Evolutionary conservation across 2,888 invertebrate genomes (phyloP), one percentile per base, ranked within the genome.

Genomic region (Poecilus cupreus): DNA sequence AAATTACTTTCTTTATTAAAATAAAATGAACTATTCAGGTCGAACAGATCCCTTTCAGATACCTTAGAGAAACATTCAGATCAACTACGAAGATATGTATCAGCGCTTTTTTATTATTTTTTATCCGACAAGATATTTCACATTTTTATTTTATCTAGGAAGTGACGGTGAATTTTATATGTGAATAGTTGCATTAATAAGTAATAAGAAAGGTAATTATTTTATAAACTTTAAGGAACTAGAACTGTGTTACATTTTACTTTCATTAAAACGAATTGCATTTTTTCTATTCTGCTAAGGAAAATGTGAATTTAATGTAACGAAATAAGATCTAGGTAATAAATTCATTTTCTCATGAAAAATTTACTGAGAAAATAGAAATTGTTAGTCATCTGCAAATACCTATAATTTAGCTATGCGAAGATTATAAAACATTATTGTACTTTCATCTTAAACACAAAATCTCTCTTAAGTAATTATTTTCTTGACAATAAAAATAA

Each of bases 181-280:
- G 43, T 43, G 13, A 43, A 10, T 43, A 43, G 43, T 43, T 13
- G n/a, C 43, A 43, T 13, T 54, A 57, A 22, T 26, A 13, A 60
- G 5, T 60, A 60, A 26, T 60, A 60, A n/a, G 26, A 60, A 60
- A 60, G 60, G 22, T 13, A 60, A 60, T 60, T 60, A 60, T 24
- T 60, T 60, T n/a, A 60, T 60, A 26, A 20, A 54, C 32, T 32
- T 32, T 54, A 60, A 22, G 60, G 60, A 60, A 60, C 60, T 60
- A 24, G 22, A 60, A 60, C 1, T 43, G 43, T 60, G 60, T 60
- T 24, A 24, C 60, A 60, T 11, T 60, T 24, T 24, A 22, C 24
- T 24, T 60, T 13, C 22, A 22, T 54, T 22, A 54, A 22, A 18
- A 60, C 13, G 24, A 26, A 60, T 24, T 24, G 5, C 60, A 60